Conservation (phyloP, 2,113 vertebrate genomes). For the Syrrhaptes paradoxus region DNA sequence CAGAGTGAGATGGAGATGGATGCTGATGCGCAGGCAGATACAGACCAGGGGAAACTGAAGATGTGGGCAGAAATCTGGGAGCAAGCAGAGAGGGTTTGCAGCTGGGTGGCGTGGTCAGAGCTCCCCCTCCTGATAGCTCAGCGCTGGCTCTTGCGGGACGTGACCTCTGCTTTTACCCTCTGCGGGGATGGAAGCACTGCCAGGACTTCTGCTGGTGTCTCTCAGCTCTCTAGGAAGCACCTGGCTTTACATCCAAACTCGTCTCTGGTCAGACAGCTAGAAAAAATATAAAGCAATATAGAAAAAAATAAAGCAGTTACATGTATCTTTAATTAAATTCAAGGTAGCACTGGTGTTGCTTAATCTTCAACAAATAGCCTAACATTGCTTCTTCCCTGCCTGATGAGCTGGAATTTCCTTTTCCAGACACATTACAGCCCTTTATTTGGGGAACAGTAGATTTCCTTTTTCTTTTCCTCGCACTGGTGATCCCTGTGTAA, state of each 20-base stretch:
- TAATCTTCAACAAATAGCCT: neutral
- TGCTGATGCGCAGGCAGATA: neutral
- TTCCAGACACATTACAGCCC: neutral
- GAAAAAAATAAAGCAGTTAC: neutral
- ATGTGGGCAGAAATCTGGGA: neutral
- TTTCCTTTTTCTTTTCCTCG: neutral
- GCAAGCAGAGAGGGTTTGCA: neutral
- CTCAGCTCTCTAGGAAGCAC: neutral
- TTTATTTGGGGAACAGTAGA: neutral
- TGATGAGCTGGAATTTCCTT: neutral
- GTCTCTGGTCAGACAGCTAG: neutral
- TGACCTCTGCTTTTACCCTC: neutral
- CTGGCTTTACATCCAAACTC: neutral
- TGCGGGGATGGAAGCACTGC: neutral
- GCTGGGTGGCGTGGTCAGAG: neutral
- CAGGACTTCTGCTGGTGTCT: neutral
- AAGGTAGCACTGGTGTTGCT: neutral
- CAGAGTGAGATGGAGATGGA: neutral
- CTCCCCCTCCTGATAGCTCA: slow-evolving; percentile 45
- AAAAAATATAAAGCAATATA: neutral
- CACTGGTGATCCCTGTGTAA: neutral
- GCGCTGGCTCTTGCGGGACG: rapidly evolving
- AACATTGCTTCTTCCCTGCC: neutral
- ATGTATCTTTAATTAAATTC: neutral
- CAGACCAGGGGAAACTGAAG: neutral